Percentiles rank a stretch among this genome's conserved stretches.
These are phyloP conservation scores for Artibeus jamaicensis DNA, from an alignment of 2,797 vertebrate species.

Conservation along the genomic window DNA sequence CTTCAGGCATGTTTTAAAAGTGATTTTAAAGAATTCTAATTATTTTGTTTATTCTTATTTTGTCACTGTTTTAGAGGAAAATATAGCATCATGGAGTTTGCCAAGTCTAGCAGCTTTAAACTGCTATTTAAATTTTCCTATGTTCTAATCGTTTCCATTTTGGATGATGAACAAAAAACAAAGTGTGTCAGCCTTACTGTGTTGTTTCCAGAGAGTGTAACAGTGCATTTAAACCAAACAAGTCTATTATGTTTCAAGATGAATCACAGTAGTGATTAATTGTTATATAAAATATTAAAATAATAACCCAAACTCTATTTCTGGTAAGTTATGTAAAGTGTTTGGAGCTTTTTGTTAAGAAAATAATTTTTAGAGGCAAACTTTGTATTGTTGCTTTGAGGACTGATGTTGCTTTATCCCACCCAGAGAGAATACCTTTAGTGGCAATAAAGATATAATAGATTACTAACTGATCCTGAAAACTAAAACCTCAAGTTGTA, in stretches of 20 bases:
- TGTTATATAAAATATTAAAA: neutral
- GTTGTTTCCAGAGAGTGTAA: neutral
- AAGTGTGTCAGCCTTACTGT: neutral
- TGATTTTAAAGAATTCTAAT: neutral
- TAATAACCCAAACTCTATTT: neutral
- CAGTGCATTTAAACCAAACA: neutral
- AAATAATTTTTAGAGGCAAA: neutral
- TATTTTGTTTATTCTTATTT: constrained; percentile 11
- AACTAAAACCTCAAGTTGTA: neutral
- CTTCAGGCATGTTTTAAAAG: neutral
- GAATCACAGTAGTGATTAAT: neutral
- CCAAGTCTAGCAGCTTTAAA: neutral
- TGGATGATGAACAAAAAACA: neutral
- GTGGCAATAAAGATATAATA: neutral
- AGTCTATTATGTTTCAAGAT: neutral
- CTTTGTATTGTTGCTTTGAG: neutral
- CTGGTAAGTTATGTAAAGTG: neutral
- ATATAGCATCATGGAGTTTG: neutral
- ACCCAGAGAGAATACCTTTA: neutral
- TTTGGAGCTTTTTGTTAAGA: neutral
- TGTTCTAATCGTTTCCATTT: constrained; percentile 6
- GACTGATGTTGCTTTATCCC: neutral
- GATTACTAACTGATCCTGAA: neutral
- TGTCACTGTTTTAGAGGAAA: neutral
- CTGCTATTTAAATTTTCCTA: constrained; percentile 7